Evolutionary conservation across 2,888 invertebrate species (phyloP), one percentile per base, ranked within the genome.

Genomic region (Caenorhabditis zanzibari): DNA sequence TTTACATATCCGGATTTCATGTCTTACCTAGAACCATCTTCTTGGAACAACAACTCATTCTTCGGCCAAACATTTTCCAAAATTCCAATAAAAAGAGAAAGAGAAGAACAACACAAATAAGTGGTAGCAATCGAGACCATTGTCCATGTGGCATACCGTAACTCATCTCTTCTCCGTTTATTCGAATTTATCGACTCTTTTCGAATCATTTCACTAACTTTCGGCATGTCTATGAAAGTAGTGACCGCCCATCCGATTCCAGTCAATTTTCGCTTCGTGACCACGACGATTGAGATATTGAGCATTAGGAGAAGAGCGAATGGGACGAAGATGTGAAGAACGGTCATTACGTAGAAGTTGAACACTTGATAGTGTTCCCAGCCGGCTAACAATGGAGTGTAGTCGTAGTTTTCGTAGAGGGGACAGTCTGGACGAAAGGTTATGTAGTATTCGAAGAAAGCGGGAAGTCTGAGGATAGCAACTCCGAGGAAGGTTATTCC

Each of bases 81-180:
- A 0, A 90, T 87, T 16, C 87, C 86, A 41, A 90, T 87, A 54
- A 90, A 88, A 14, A 90, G 72, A n/a, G 88, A 89, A n/a, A 90
- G 75, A 0, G 88, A 86, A n/a, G 89, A 88, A 56, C 90, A 90
- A 58, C 87, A 86, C 32, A 90, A 69, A 59, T 90, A 90, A 7
- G 90, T 89, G 14, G 89, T 89, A 0, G 89, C 88, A 35, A 90
- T 89, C 12, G 88, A 86, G 0, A 90, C 89, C 86, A 90, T 90
- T 3, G 90, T 90, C 83, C 89, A 86, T 9, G 90, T 90, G 19
- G 90, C 89, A 63, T 89, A 90, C 22, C 86, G 81, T 24, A 90
- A 52, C 61, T 89, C 89, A 59, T 87, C 88, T 5, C 90, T 64
- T 56, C 89, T 69, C 54, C 82, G 75, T 49, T 85, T 79, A 58